Conservation (phyloP, 2,888 invertebrate species). For the Caenorhabditis sulstoni region DNA sequence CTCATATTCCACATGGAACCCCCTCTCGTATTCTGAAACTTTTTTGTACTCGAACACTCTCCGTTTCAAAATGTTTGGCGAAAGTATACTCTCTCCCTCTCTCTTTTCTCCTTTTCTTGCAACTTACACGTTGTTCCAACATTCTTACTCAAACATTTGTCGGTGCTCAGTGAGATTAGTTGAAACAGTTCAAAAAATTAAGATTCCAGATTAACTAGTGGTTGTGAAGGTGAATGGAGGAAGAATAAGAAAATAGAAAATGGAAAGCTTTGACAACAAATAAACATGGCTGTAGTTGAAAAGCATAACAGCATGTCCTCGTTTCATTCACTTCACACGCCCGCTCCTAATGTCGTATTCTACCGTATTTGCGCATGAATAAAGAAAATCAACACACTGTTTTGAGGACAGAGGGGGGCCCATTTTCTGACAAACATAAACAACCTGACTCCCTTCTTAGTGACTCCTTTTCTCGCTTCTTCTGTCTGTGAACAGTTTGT, state of each 20-base stretch:
- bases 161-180: slow-evolving; percentile 21
- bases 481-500: not conserved
- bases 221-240: not conserved
- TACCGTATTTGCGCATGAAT: slow-evolving; percentile 58
- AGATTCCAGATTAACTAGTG: not conserved
- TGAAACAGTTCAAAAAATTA: slow-evolving; percentile 14
- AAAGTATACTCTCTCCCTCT: slow-evolving; percentile 13
- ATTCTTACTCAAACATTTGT: slow-evolving; percentile 40
- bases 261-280: slow-evolving; percentile 43
- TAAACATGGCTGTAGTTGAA: slow-evolving; percentile 40
- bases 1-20: slow-evolving; percentile 12
- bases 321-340: slow-evolving; percentile 11
- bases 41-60: not conserved
- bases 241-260: not conserved
- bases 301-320: slow-evolving; percentile 50
- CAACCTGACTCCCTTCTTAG: slow-evolving; percentile 6
- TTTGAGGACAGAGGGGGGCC: no score
- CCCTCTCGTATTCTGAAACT: slow-evolving; percentile 20
- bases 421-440: slow-evolving; percentile 41
- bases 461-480: not conserved
- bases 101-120: not conserved
- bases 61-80: slow-evolving; percentile 4
- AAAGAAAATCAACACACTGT: slow-evolving; percentile 50
- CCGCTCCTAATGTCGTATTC: slow-evolving; percentile 42
- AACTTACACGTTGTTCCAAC: slow-evolving; percentile 22